Conservation (phyloP, 2,888 invertebrate genomes). For the Cabera pusaria region DNA sequence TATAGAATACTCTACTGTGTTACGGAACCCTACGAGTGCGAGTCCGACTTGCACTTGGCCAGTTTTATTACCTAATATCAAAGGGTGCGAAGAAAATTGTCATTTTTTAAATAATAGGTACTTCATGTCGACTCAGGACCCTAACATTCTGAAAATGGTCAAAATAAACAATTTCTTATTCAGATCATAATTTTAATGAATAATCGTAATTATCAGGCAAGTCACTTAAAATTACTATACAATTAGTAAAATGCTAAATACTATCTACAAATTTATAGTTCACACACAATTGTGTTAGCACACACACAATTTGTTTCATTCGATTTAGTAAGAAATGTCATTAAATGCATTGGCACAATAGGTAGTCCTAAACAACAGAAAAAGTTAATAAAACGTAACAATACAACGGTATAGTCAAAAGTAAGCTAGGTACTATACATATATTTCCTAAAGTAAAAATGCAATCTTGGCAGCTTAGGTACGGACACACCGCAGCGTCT, state of each 20-base stretch:
- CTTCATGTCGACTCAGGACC: too few species aligned
- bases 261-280: not conserved
- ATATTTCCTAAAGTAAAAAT: constrained; percentile 13
- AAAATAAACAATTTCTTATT: not conserved
- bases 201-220: too few species aligned
- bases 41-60: too few species aligned
- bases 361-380: constrained; percentile 24
- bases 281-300: too few species aligned
- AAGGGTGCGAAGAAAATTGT: too few species aligned
- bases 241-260: constrained; percentile 24
- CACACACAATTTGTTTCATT: not conserved
- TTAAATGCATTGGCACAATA: constrained; percentile 37
- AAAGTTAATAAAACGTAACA: constrained; percentile 6
- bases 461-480: constrained; percentile 14
- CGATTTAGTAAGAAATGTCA: constrained; percentile 8
- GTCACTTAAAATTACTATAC: constrained; percentile 20
- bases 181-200: constrained; percentile 3
- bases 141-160: not conserved
- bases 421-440: constrained; percentile 2
- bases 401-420: constrained; percentile 9
- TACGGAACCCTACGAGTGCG: too few species aligned
- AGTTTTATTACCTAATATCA: too few species aligned
- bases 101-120: too few species aligned
- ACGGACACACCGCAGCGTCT: too few species aligned
- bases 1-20: too few species aligned